These are phyloP conservation scores for Turdus rufiventris DNA, from an alignment of 2,113 vertebrate species.

Conservation along the genomic window DNA sequence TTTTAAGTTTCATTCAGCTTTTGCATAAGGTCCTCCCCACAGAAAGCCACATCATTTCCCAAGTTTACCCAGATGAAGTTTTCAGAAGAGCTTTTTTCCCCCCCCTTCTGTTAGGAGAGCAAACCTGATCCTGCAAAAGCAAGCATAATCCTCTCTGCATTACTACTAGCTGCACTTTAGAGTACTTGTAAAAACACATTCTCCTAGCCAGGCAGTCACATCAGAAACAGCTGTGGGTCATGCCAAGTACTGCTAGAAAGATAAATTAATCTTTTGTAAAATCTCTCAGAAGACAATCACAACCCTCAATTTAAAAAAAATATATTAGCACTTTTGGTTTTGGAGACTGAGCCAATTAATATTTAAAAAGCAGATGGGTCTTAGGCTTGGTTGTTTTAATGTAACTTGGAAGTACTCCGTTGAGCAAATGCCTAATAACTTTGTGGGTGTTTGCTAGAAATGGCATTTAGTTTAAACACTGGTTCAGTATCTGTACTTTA, in stretches of 20 bases:
- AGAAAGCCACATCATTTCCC: not conserved
- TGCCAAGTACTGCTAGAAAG: not conserved
- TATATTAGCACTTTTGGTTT: not conserved
- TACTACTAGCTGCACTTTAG: not conserved
- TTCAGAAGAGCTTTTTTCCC: not conserved
- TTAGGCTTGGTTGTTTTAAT: conserved; percentile 19
- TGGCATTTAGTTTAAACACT: conserved; percentile 40
- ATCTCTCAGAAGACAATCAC: not conserved
- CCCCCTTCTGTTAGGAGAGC: not conserved
- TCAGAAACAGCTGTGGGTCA: not conserved
- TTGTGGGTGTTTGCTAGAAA: conserved; percentile 18
- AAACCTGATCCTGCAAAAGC: not conserved
- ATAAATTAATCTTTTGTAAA: not conserved
- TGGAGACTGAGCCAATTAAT: not conserved
- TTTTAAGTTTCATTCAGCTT: not conserved
- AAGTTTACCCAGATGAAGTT: not conserved
- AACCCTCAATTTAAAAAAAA: not conserved
- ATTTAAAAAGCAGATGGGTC: conserved; percentile 50
- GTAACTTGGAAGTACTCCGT: not conserved
- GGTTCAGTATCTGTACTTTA: not conserved
- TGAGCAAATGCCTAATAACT: conserved; percentile 35
- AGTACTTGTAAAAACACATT: not conserved
- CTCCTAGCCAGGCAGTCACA: not conserved
- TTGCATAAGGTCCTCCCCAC: not conserved
- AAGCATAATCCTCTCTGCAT: not conserved